Evolutionary conservation across 2,113 vertebrate species (phyloP).

Genomic region (Willisornis vidua): DNA sequence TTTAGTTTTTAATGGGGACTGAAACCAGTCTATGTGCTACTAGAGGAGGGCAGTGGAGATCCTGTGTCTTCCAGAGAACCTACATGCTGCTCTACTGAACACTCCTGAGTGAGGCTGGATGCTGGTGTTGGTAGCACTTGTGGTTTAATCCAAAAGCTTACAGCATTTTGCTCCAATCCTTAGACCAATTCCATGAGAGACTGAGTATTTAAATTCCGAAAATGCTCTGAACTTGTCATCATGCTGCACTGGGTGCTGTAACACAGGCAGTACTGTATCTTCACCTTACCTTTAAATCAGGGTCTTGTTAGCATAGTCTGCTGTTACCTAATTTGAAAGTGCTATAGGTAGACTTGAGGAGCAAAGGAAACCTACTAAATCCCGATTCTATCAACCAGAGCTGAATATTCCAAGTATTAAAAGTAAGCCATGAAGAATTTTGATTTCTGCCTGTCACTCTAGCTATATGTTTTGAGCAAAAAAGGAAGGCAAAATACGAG

Average conservation of each 20-base stretch:
- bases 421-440: background rate
- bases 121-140: background rate
- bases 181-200: background rate
- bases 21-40: background rate
- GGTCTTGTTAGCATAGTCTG: background rate
- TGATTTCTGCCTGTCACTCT: background rate
- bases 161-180: background rate
- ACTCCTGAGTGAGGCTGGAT: background rate
- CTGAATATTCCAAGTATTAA: background rate
- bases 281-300: background rate
- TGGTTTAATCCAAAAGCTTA: background rate
- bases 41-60: background rate
- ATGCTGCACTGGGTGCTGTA: background rate
- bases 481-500: background rate
- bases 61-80: background rate
- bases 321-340: background rate
- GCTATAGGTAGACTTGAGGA: background rate
- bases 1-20: background rate
- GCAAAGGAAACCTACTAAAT: background rate
- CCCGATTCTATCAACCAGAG: background rate
- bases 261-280: background rate
- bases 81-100: background rate
- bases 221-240: fast-evolving
- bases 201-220: background rate
- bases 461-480: background rate